Evolutionary conservation across 2,113 vertebrate species (phyloP), one percentile per base, ranked within the genome.

Genomic region (Octodon degus): DNA sequence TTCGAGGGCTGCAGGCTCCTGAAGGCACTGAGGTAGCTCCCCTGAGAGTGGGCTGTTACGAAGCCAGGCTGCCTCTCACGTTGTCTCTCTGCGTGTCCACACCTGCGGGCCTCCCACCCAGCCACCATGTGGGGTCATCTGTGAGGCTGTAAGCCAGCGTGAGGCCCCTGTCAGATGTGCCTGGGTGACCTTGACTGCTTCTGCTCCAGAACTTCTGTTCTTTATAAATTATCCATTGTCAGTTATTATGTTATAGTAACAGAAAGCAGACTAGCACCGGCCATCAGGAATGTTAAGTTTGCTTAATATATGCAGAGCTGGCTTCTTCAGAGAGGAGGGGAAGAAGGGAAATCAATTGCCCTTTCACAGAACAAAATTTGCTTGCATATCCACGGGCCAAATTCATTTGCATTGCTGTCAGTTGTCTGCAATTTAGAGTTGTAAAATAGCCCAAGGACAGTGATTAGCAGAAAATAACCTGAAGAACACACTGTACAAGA

Each of bases 401-500:
- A 68, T 25, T 77, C 58, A 37, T 84, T 47, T 83, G 25, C 68
- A 86, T 34, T 89, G 37, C 65, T 90, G 11, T 63, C 58, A 65
- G 72, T 93, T 70, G 27, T 67, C 79, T 93, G 82, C n/a, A 76
- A 90, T 86, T 90, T 40, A 90, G 80, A 92, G 40, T 70, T 93
- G 77, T 90, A 67, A 79, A 93, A 47, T 76, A 89, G 62, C 89
- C 94, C 58, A 60, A 87, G 86, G 86, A 60, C 85, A 82, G 86
- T 9, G 12, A 77, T 32, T 53, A 24, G 47, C 58, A 89, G 65
- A 81, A 53, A 91, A 70, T 70, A 86, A 68, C 50, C 58, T 37
- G 67, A 86, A 82, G 13, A 4, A 53, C 86, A 24, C 1, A 34
- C 27, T 74, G 63, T 24, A 90, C 62, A 58, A 86, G 67, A 84